A percentile compares a stretch with the other conserved stretches of the same genome.
phyloP scores from a whole-genome alignment of 2,888 invertebrate species.

The Caenorhabditis macrosperma region DNA sequence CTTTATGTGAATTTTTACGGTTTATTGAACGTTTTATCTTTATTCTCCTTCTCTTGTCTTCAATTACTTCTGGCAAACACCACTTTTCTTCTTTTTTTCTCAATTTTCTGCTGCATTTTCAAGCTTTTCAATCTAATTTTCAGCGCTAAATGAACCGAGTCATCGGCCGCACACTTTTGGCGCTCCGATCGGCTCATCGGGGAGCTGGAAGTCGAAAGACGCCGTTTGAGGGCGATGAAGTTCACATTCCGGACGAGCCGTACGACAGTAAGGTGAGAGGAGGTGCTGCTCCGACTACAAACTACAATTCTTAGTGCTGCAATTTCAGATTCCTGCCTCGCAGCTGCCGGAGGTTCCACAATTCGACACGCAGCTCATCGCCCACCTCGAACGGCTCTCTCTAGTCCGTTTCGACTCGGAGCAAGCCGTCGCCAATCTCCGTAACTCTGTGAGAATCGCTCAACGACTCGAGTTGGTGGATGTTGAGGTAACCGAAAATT shows the following conservation, averaged over 20 bases:
- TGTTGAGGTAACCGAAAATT: slow-evolving; percentile 56
- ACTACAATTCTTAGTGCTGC: no score
- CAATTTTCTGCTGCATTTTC: no score
- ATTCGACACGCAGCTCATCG: slow-evolving; percentile 61
- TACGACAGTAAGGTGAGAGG: slow-evolving; percentile 46
- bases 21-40: no score
- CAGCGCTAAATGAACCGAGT: slow-evolving; percentile 25
- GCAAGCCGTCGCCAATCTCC: slow-evolving; percentile 64
- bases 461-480: slow-evolving; percentile 61
- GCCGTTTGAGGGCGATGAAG: slow-evolving; percentile 48
- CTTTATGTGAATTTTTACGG: no score
- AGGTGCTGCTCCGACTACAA: no score
- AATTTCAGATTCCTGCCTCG: slow-evolving; percentile 50
- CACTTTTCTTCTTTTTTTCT: no score
- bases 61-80: no score
- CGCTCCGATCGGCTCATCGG: not conserved
- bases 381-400: slow-evolving; percentile 66
- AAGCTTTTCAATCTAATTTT: no score
- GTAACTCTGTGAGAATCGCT: slow-evolving; percentile 61
- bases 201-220: slow-evolving; percentile 31
- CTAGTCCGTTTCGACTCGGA: slow-evolving; percentile 64
- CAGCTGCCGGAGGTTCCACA: slow-evolving; percentile 41
- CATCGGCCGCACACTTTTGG: not conserved
- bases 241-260: slow-evolving; percentile 36
- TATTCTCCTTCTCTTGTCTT: not conserved